phyloP scores from a whole-genome alignment of 2,888 invertebrate genomes.

The Andricus curvator region DNA sequence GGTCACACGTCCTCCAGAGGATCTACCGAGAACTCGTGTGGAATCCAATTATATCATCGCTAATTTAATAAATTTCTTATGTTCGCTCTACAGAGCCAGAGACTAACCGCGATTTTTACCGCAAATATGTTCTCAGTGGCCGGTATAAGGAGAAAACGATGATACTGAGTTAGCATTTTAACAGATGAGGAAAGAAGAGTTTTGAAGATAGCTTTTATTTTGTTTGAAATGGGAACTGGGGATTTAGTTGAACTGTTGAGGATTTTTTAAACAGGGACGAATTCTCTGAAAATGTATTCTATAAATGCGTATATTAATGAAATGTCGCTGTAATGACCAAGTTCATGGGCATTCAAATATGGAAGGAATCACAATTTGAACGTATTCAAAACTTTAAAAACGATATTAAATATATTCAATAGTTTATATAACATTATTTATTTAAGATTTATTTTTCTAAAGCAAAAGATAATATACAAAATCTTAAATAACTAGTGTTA shows the following conservation, averaged over 20 bases:
- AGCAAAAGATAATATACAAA: too few species aligned
- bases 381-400: too few species aligned
- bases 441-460: too few species aligned
- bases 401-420: too few species aligned
- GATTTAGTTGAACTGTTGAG: not conserved
- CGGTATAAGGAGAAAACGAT: not conserved
- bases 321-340: too few species aligned
- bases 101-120: constrained; percentile 8
- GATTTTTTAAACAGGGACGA: too few species aligned
- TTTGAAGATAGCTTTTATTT: not conserved
- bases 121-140: constrained; percentile 12
- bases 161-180: not conserved
- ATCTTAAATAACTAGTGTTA: too few species aligned
- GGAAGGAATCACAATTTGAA: too few species aligned
- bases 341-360: too few species aligned
- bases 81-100: constrained; percentile 15
- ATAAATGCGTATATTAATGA: too few species aligned
- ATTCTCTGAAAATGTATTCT: too few species aligned
- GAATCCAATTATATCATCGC: constrained; percentile 29
- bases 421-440: too few species aligned
- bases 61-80: constrained; percentile 36
- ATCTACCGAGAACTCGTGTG: constrained; percentile 23
- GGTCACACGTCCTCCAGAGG: constrained; percentile 37
- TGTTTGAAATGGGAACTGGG: not conserved
- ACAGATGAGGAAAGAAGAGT: not conserved